Percentiles rank a stretch among this genome's conserved stretches.
Conservation (phyloP, 2,113 vertebrate species). For the Hystrix brachyura region DNA sequence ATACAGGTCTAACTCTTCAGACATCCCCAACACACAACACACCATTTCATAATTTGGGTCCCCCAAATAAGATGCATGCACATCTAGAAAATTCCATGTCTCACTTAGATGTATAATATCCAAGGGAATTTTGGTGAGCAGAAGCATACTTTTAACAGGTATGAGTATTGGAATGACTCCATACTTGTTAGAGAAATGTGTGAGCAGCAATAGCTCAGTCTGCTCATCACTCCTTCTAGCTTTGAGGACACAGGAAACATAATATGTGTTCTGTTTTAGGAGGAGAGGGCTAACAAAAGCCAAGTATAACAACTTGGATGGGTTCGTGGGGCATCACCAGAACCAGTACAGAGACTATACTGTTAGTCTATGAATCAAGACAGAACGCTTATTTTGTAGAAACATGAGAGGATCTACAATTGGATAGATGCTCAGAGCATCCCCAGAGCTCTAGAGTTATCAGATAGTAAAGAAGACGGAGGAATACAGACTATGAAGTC, state of each 20-base stretch:
- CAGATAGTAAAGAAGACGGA: neutral
- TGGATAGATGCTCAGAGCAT: neutral
- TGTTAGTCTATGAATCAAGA: neutral
- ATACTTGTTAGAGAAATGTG: neutral
- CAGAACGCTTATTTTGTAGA: neutral
- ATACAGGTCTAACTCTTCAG: neutral
- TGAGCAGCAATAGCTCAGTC: neutral
- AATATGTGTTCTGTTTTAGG: neutral
- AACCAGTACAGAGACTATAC: neutral
- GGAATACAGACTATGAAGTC: neutral
- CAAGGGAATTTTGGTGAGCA: neutral
- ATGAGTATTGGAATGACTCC: neutral
- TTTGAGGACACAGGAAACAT: neutral
- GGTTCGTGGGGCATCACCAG: neutral
- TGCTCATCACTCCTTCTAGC: neutral
- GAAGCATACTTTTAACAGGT: neutral
- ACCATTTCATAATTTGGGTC: neutral
- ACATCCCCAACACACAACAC: neutral
- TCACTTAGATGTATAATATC: neutral
- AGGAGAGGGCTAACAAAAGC: neutral
- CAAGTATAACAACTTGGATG: neutral
- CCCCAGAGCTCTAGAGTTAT: neutral
- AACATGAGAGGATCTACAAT: neutral
- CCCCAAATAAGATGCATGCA: neutral
- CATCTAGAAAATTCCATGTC: neutral